Base-by-base conservation (phyloP, 37 sponge, comb jelly and placozoan species). In the Petrosia ficiformis region DNA sequence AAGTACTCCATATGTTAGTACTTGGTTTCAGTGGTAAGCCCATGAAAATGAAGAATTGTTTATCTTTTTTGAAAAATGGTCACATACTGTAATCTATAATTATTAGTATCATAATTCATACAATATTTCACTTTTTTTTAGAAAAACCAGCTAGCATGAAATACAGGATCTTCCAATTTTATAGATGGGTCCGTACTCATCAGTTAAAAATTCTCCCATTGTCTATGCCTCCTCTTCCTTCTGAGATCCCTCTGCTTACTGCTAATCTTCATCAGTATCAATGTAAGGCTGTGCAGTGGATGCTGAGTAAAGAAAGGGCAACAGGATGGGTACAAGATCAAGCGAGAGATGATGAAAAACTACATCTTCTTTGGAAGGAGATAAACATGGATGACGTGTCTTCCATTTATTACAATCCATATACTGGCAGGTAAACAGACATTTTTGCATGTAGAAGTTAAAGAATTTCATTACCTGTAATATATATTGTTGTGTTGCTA, bases 231-330 rank as follows among this genome's bases (percentile, higher is more conserved):
- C 14, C 14, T 61, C 63, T 61, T 37, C 43, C 38, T 30, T 4
- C 61, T 33, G 2, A 59, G 34, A 73, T 74, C 3, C 52, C 64
- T 38, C 68, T 68, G 14, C 78, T 84, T 0, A 61, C 72, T 8
- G 78, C 85, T 67, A 33, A 19, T 14, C 71, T 93, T 40, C 31
- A 85, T 14, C 60, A 65, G 26, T 93, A 93, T 76, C 93, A 93
- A 83, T 4, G 38, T 21, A 25, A 72, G 3, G 93, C 89, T 14
- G 86, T 93, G 42, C 39, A 61, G 1, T 93, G 93, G 93, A 93
- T 93, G 93, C 58, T 93, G 42, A 42, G 58, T 19, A 80, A 70
- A 24, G 93, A 93, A 60, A 70, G 79, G 14, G 78, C 33, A 22
- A 14, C 8, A 8, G 14, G 14, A 19, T 48, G 54, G 54, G 14